Conservation (phyloP, 2,113 vertebrate species). For the Entosphenus tridentatus region DNA sequence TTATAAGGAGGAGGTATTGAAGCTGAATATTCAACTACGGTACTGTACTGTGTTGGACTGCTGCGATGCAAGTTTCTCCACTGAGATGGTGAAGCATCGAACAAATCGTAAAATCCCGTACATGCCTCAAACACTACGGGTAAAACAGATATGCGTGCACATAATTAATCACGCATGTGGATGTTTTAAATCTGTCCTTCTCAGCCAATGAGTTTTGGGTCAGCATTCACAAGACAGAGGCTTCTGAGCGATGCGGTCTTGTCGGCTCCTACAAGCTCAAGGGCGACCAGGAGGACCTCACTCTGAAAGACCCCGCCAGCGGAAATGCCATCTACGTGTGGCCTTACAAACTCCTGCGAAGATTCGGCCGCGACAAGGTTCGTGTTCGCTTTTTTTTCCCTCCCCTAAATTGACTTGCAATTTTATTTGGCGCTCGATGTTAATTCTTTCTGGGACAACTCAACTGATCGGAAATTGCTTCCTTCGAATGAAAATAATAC, state of each 20-base stretch:
- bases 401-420: not conserved
- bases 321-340: conserved; percentile 36
- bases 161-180: too few species aligned
- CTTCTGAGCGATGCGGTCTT: conserved; percentile 52
- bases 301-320: conserved; percentile 40
- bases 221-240: conserved; percentile 53
- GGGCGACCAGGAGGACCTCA: conserved; percentile 35
- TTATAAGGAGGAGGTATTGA: too few species aligned
- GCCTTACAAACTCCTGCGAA: conserved; percentile 74
- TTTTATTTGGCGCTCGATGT: not conserved
- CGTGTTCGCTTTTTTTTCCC: conserved; percentile 8
- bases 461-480: not conserved
- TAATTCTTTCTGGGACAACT: not conserved
- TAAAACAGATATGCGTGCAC: too few species aligned
- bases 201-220: conserved; percentile 74
- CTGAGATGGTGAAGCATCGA: too few species aligned
- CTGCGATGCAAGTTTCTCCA: too few species aligned
- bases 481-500: too few species aligned
- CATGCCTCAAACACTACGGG: too few species aligned
- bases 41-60: too few species aligned
- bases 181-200: not conserved
- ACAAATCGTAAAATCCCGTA: too few species aligned
- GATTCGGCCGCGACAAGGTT: conserved; percentile 82
- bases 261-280: conserved; percentile 46
- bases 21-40: too few species aligned